These are phyloP conservation scores for Columba livia DNA, from an alignment of 2,113 vertebrate genomes.

Conservation along the genomic window DNA sequence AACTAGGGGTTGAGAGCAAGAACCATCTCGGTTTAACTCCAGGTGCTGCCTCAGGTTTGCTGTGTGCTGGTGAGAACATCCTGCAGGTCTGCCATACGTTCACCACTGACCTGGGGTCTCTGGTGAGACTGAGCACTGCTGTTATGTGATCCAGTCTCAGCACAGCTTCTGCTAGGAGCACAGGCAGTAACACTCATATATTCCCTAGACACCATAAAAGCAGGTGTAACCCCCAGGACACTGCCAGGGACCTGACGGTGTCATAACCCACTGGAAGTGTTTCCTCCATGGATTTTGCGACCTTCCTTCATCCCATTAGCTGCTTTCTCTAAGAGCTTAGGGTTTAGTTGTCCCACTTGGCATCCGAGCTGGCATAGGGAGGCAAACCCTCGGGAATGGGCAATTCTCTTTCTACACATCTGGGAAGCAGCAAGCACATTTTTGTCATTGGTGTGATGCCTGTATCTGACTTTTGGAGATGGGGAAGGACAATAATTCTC, in stretches of 20 bases:
- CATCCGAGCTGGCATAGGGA: neutral
- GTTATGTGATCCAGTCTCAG: neutral
- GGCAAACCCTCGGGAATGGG: neutral
- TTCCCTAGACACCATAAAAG: neutral
- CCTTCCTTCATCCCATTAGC: neutral
- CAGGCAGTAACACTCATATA: neutral
- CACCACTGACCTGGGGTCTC: neutral
- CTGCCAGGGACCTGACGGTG: neutral
- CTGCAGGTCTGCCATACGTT: neutral
- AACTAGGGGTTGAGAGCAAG: neutral
- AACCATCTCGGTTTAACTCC: neutral
- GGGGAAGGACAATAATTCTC: neutral
- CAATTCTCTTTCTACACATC: neutral
- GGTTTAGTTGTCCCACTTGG: neutral
- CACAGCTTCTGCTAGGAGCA: neutral
- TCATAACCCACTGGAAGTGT: neutral
- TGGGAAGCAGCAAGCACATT: neutral
- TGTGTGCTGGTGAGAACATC: neutral
- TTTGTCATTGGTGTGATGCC: neutral
- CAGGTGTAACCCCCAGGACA: neutral
- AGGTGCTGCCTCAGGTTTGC: neutral
- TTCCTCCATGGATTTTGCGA: neutral
- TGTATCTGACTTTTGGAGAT: neutral
- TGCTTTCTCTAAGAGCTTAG: neutral
- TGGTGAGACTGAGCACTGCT: neutral